These are phyloP conservation scores for Drosophila malerkotliana DNA, from an alignment of 1,140 invertebrate genomes.

Conservation along the genomic window DNA sequence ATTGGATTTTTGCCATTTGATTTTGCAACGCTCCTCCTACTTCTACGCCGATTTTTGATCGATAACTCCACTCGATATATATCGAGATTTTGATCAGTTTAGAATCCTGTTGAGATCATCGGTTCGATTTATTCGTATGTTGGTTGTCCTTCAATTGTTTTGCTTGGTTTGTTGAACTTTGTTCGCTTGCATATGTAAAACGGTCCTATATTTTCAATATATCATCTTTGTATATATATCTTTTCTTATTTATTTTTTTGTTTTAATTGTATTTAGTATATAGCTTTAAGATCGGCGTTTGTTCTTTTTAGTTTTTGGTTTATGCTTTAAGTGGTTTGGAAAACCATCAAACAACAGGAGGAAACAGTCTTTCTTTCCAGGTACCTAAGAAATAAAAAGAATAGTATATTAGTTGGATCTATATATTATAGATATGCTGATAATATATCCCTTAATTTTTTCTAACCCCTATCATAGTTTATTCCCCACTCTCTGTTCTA, in stretches of 20 bases:
- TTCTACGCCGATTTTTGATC: conserved; percentile 12
- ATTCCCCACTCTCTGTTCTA: background rate
- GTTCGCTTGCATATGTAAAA: conserved; percentile 71
- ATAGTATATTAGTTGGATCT: background rate
- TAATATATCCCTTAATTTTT: background rate
- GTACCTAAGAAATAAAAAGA: conserved; percentile 61
- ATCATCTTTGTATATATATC: conserved; percentile 37
- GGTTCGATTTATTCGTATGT: conserved; percentile 19
- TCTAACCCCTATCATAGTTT: background rate
- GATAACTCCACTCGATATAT: conserved; percentile 12
- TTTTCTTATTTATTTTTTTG: conserved; percentile 11
- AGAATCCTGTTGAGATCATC: conserved; percentile 18
- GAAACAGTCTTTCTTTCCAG: conserved; percentile 84
- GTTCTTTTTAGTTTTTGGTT: conserved; percentile 33
- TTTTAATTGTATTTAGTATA: conserved; percentile 27
- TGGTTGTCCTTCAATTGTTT: conserved; percentile 36
- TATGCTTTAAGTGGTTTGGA: conserved; percentile 79
- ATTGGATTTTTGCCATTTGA: conserved; percentile 66
- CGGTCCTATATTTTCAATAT: conserved; percentile 56
- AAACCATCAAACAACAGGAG: conserved; percentile 84
- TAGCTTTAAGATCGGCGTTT: conserved; percentile 37
- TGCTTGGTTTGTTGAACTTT: conserved; percentile 58
- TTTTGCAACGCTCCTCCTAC: conserved; percentile 61
- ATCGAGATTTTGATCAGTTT: background rate
- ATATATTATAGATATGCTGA: too few species aligned